phyloP scores from a whole-genome alignment of 2,888 invertebrate genomes.

The Hypomecis atomaria region DNA sequence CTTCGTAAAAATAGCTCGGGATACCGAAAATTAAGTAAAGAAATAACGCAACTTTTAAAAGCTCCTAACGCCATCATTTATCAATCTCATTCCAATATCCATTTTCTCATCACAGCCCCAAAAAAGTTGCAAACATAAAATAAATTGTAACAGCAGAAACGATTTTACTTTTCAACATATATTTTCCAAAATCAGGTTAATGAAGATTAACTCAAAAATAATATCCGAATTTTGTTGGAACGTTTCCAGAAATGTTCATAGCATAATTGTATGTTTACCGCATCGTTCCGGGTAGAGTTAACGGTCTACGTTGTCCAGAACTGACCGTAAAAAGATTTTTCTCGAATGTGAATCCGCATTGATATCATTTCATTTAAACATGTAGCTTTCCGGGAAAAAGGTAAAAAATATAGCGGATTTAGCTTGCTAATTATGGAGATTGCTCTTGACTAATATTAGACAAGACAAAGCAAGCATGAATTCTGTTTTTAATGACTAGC shows the following conservation, averaged over 20 bases:
- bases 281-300: conserved; percentile 28
- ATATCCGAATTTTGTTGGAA: conserved; percentile 39
- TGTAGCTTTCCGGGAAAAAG: neutral
- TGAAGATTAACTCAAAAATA: conserved; percentile 40
- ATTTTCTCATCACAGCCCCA: conserved; percentile 11
- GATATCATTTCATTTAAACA: neutral
- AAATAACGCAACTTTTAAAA: neutral
- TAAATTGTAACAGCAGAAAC: conserved; percentile 29
- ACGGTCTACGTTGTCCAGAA: conserved; percentile 6
- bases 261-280: conserved; percentile 28
- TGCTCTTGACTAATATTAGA: too few relatives aligned
- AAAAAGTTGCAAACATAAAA: conserved; percentile 9
- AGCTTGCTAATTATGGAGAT: neutral
- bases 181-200: conserved; percentile 36
- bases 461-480: too few relatives aligned
- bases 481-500: too few relatives aligned
- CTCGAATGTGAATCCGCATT: neutral
- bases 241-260: conserved; percentile 32
- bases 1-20: too few relatives aligned
- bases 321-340: conserved; percentile 12
- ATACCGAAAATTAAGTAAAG: neutral
- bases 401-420: neutral
- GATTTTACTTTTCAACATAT: conserved; percentile 22
- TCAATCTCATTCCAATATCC: conserved; percentile 18
- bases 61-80: conserved; percentile 7